Conservation (phyloP, 2,797 vertebrate genomes). For the Dicrostonyx torquatus region DNA sequence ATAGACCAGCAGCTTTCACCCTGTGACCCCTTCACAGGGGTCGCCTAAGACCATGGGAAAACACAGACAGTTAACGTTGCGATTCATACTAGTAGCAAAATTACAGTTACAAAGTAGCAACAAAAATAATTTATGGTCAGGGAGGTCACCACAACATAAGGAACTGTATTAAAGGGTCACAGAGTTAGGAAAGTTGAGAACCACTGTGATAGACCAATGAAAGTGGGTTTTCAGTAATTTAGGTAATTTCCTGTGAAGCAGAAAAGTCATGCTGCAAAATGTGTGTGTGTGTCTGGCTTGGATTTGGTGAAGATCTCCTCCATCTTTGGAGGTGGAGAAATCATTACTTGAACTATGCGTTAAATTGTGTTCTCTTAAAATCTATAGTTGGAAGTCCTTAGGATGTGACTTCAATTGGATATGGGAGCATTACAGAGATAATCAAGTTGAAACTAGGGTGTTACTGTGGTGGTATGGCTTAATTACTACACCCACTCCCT, state of each 20-base stretch:
- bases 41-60: not conserved
- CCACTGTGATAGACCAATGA: not conserved
- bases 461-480: not conserved
- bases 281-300: not conserved
- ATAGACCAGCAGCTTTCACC: not conserved
- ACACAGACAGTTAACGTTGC: not conserved
- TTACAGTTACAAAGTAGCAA: not conserved
- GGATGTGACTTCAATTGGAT: not conserved
- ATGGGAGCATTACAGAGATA: not conserved
- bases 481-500: not conserved
- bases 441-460: not conserved
- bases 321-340: not conserved
- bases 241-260: not conserved
- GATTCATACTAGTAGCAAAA: not conserved
- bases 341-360: not conserved
- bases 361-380: conserved; percentile 13
- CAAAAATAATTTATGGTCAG: not conserved
- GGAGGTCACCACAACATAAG: not conserved
- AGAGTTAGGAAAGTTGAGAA: not conserved
- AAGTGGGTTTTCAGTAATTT: conserved; percentile 26
- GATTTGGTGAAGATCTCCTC: not conserved
- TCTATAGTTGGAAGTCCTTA: not conserved
- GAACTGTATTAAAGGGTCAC: not conserved
- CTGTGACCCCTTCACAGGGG: not conserved
- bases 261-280: not conserved